Evolutionary conservation across 2,888 invertebrate species (phyloP), one percentile per base, ranked within the genome.

Genomic region (Ptychoptera contaminata): DNA sequence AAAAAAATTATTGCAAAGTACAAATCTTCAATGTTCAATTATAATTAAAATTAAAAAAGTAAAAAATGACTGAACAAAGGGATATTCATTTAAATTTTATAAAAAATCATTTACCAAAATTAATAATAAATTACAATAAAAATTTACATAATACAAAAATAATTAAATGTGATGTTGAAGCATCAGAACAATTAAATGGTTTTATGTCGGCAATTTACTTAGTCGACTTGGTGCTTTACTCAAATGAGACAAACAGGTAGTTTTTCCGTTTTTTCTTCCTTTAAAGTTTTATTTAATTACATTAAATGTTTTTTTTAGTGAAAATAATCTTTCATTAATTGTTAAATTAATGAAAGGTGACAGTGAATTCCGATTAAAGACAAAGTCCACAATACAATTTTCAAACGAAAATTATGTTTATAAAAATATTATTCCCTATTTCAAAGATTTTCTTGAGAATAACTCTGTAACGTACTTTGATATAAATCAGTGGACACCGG

Each of bases 341-440:
- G 56, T 56, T 0, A 65, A 65, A 47, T 61, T 65, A 42, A 65
- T 65, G 62, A 62, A 59, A 44, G 62, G 63, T 15, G 56, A 55
- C 39, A 51, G 52, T 2, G 47, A 49, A 11, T 62, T 62, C 37
- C 59, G 65, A 1, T 53, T 54, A 23, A 52, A 52, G 2, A 58
- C 58, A 45, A 58, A 59, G 49, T 58, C 58, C 2, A 59, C 58
- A 42, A 55, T 52, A 12, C 63, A 63, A 50, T 63, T 60, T 45
- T 54, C 57, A 29, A 65, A 65, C 48, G 65, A 65, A 47, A 50
- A 60, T 10, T 60, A 55, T 29, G 56, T 58, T 29, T 64, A 65
- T 39, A 50, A 51, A 2, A 52, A 58, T 30, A 53, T 63, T 1
- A 47, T 63, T 44, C 61, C 64, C 1, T 58, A 55, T 30, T 65